Evolutionary conservation across 2,113 vertebrate species (phyloP), one percentile per base, ranked within the genome.

Genomic region (Tyrannus savana): DNA sequence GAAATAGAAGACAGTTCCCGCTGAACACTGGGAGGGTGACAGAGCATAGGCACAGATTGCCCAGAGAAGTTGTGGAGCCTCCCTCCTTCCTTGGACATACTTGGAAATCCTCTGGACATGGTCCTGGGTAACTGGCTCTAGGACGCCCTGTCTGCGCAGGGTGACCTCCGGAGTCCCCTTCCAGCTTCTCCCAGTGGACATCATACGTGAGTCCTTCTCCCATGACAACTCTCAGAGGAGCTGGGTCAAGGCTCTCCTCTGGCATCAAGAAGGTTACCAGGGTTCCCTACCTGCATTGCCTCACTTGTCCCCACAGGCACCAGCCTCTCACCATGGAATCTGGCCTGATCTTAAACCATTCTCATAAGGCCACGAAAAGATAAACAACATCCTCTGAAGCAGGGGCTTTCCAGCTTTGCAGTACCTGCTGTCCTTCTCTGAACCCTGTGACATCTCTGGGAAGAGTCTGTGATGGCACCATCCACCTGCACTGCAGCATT

Each of bases 341-440:
- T 46, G 9, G 7, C 22, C 42, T 58, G n/a, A 42, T 18, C 30
- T 67, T 76, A 73, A 90, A 42, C 17, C 21, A 41, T 30, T 9
- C 6, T 23, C 39, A 52, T 11, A 6, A 49, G 14, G 27, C 6
- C 31, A 50, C 3, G 1, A 47, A 30, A 75, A 69, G 22, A 50
- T 16, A 12, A 31, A 8, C 9, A 72, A 49, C 13, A 11, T 16
- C 7, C 7, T 41, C 69, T 59, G 37, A 56, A 82, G 15, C 14
- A 73, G 5, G 4, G 12, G 10, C 6, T 59, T 67, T 59, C 8
- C 19, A 33, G 3, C 7, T 52, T 58, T 33, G 5, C 19, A 9
- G 4, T 10, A 3, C 56, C n/a, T 62, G 15, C 21, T 3, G 0
- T 67, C 24, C 27, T 39, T 0, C 1, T n/a, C 62, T 52, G 12